Conservation (phyloP, 2,888 invertebrate genomes). For the Acanthacorydalis orientalis region DNA sequence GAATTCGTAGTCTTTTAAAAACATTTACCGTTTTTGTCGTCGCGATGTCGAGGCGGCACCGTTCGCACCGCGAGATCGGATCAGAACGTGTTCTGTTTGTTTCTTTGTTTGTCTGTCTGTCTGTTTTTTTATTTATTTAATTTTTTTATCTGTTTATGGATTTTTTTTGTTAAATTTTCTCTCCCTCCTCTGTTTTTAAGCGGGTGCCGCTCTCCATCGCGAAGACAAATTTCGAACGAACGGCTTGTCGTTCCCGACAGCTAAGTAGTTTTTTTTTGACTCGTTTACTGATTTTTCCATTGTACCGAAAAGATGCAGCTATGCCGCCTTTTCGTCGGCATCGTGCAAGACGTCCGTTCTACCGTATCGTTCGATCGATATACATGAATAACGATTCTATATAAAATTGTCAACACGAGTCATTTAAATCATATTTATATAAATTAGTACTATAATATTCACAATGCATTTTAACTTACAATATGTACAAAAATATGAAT, state of each 20-base stretch:
- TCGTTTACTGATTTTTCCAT: background rate
- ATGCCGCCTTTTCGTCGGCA: background rate
- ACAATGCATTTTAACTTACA: slow-evolving; percentile 27
- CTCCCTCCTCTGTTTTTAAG: no score
- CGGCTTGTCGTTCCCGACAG: background rate
- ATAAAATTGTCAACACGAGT: slow-evolving; percentile 29
- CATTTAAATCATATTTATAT: slow-evolving; percentile 24
- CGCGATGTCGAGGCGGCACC: no score
- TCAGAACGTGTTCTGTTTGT: no score
- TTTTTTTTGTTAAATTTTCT: no score
- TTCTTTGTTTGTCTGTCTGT: no score
- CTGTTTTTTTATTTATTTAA: no score
- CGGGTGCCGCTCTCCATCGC: no score
- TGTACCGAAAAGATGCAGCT: background rate
- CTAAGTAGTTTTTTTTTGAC: no score
- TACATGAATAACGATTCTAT: slow-evolving; percentile 27
- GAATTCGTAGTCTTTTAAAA: slow-evolving; percentile 6
- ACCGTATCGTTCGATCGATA: slow-evolving; percentile 13
- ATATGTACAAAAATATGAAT: slow-evolving; percentile 38
- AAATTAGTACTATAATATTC: slow-evolving; percentile 30
- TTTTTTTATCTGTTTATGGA: no score
- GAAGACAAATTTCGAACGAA: background rate
- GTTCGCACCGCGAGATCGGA: no score
- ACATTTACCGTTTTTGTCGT: background rate
- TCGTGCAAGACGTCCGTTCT: slow-evolving; percentile 26